Percentiles rank a stretch among this genome's conserved stretches.
Evolutionary conservation across 2,888 invertebrate species (phyloP).

Genomic region (Kuschelorhynchus macadamiae): DNA sequence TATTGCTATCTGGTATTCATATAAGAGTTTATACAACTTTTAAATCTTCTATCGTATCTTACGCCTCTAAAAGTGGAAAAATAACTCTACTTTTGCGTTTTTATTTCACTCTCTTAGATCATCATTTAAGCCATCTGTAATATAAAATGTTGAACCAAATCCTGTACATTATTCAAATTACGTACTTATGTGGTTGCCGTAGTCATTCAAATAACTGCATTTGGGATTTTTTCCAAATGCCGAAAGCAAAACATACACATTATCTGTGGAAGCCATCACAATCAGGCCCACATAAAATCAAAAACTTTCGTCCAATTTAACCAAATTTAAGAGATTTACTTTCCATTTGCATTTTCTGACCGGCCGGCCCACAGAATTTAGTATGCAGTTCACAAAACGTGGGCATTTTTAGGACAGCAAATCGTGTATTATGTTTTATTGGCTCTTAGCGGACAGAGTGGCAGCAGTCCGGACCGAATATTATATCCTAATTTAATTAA

Average conservation of each 20-base stretch:
- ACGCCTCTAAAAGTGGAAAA: too few relatives aligned
- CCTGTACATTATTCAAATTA: slow-evolving; percentile 19
- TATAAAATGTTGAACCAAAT: slow-evolving; percentile 8
- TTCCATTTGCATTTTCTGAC: slow-evolving; percentile 33
- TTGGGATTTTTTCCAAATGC: slow-evolving; percentile 13
- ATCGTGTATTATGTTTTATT: slow-evolving; percentile 25
- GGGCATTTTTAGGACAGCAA: slow-evolving; percentile 22
- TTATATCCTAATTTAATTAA: too few relatives aligned
- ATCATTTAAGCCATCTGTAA: neutral
- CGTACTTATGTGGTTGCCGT: slow-evolving; percentile 9
- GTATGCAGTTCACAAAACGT: slow-evolving; percentile 28
- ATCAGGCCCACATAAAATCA: slow-evolving; percentile 31
- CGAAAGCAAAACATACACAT: slow-evolving; percentile 10
- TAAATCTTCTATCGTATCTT: too few relatives aligned
- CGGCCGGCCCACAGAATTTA: slow-evolving; percentile 23
- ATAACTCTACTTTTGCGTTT: too few relatives aligned
- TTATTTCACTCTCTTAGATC: too few relatives aligned
- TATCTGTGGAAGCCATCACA: slow-evolving; percentile 23
- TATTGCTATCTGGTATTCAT: too few relatives aligned
- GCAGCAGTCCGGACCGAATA: too few relatives aligned
- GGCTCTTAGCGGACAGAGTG: slow-evolving; percentile 15
- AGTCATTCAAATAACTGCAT: slow-evolving; percentile 20
- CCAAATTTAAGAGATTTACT: slow-evolving; percentile 34
- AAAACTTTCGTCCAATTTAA: slow-evolving; percentile 30
- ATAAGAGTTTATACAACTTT: too few relatives aligned